Percentiles rank a stretch among this genome's conserved stretches.
Conservation (phyloP, 1,140 invertebrate species). For the Daktulosphaira vitifoliae region DNA sequence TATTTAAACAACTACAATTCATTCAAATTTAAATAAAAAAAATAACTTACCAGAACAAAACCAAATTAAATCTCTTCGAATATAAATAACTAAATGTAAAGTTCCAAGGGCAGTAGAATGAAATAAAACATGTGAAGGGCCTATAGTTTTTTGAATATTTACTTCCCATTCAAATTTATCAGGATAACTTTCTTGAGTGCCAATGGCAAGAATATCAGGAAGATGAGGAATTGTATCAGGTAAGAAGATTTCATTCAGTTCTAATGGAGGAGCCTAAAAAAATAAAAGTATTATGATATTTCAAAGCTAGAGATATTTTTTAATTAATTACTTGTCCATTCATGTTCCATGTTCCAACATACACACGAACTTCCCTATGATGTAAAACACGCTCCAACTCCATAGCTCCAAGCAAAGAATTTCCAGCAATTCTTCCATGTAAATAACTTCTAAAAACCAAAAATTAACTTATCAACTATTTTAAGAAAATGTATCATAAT, state of each 20-base stretch:
- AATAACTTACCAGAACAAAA: constrained; percentile 62
- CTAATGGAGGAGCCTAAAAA: constrained; percentile 47
- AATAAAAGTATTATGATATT: constrained; percentile 24
- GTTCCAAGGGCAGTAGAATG: constrained; percentile 74
- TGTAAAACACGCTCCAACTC: constrained; percentile 81
- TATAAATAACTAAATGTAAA: constrained; percentile 74
- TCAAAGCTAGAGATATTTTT: not conserved
- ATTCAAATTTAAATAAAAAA: not conserved
- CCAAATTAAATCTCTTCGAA: constrained; percentile 85
- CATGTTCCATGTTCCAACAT: constrained; percentile 95
- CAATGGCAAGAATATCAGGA: constrained; percentile 84
- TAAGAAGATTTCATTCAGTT: constrained; percentile 80
- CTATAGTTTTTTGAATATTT: constrained; percentile 79
- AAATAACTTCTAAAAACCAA: constrained; percentile 57
- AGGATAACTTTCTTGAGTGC: constrained; percentile 83
- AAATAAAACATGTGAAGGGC: constrained; percentile 78
- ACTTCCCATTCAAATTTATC: constrained; percentile 84
- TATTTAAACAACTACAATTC: not conserved
- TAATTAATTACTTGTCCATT: constrained; percentile 63
- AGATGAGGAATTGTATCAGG: constrained; percentile 72
- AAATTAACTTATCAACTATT: constrained; percentile 11
- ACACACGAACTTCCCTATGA: constrained; percentile 72
- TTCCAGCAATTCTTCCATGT: constrained; percentile 64
- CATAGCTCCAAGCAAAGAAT: constrained; percentile 66
- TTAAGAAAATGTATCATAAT: not conserved